Evolutionary conservation across 2,113 vertebrate genomes (phyloP), one percentile per base, ranked within the genome.

Genomic region (Ptilorrhoa leucosticta): DNA sequence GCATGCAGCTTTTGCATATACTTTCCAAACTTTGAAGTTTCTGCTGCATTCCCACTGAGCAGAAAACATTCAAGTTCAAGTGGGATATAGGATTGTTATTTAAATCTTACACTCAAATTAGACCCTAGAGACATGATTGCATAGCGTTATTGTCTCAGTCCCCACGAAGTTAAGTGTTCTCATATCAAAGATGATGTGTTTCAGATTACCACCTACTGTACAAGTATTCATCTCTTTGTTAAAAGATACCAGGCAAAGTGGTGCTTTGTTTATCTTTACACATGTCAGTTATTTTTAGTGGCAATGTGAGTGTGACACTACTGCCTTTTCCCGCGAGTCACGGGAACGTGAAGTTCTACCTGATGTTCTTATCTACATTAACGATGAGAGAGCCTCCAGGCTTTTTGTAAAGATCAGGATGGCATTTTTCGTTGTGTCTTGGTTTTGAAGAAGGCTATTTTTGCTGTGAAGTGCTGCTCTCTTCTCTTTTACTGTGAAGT

Each of bases 81-180:
- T 64, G 48, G 40, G 56, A 42, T 90, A 78, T 64, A 50, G 65
- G 72, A 70, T 88, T 94, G 60, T 86, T 92, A 90, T 86, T 90
- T 89, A 87, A 94, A 86, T 87, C 68, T 86, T 84, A 68, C 76
- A 78, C 79, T 93, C 72, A 92, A 96, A 93, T 89, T 89, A 95
- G 93, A 92, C 83, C 68, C 85, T 90, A 81, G 79, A 89, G 88
- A 89, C 85, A 78, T 31, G 83, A 89, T 71, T 93, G 68, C 16
- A 24, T 44, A 66, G 33, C 0, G 1, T 80, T 86, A 87, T 96
- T 96, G 90, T 88, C 88, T 96, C 86, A 87, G 85, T 83, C 75
- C 47, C 92, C 68, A 12, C 37, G 85, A 95, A 88, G 82, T 80
- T 90, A 94, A 94, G 93, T 73, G 66, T 86, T 96, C 79, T 95